phyloP scores from a whole-genome alignment of 2,888 invertebrate genomes.

The Anthoptus insignis region DNA sequence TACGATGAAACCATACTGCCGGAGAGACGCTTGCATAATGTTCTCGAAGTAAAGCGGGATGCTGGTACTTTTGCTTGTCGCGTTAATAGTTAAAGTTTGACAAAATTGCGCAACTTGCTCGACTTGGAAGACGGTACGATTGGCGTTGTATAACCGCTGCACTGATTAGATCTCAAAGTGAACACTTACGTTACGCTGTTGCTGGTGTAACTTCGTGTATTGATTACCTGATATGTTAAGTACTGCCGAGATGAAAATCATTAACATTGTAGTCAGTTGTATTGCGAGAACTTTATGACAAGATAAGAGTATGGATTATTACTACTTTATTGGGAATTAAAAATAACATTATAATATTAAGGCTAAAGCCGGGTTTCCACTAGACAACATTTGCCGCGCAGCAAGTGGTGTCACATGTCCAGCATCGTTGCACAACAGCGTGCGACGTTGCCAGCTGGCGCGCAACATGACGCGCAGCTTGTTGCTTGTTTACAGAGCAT shows the following conservation, averaged over 20 bases:
- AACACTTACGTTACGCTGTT: neutral
- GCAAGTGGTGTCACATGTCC: too few species aligned
- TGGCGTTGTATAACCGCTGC: slow-evolving; percentile 6
- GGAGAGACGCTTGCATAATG: neutral
- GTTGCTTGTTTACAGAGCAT: too few species aligned
- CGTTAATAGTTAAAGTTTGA: slow-evolving; percentile 21
- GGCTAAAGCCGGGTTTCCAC: too few species aligned
- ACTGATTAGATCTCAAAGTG: slow-evolving; percentile 7
- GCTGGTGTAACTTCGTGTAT: neutral
- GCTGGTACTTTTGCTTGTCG: slow-evolving; percentile 14
- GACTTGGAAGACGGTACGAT: slow-evolving; percentile 12
- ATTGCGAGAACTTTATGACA: too few species aligned
- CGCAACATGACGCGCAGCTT: too few species aligned
- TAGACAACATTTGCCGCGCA: too few species aligned
- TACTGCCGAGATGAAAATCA: neutral
- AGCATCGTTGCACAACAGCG: too few species aligned
- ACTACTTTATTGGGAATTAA: too few species aligned
- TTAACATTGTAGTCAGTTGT: neutral
- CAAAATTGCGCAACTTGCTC: slow-evolving; percentile 21
- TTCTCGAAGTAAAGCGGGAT: neutral
- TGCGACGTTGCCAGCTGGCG: too few species aligned
- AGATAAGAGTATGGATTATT: too few species aligned
- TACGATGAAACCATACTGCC: neutral
- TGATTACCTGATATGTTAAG: neutral
- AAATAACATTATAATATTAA: too few species aligned